These are phyloP conservation scores for Sthenelais limicola DNA, from an alignment of 2,888 invertebrate genomes.

Conservation along the genomic window DNA sequence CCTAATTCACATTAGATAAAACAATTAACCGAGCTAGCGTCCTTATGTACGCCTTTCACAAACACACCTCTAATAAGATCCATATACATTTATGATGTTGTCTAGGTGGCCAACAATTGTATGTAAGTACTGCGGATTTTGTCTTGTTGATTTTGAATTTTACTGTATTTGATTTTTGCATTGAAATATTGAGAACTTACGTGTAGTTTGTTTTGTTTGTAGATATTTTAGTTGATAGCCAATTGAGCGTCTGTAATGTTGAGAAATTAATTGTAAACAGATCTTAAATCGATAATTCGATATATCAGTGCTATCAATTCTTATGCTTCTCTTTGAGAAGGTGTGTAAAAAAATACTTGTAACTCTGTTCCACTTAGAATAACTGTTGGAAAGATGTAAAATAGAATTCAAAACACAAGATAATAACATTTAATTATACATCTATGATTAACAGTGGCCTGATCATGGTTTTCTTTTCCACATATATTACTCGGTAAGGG, in stretches of 20 bases:
- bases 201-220: slow-evolving; percentile 39
- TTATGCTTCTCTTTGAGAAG: too few species aligned
- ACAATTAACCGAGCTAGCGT: too few species aligned
- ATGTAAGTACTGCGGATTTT: slow-evolving; percentile 36
- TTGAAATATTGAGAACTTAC: slow-evolving; percentile 35
- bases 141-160: slow-evolving; percentile 40
- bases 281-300: neutral
- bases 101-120: slow-evolving; percentile 26
- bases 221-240: slow-evolving; percentile 37
- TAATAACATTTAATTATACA: too few species aligned
- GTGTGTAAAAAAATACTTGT: too few species aligned
- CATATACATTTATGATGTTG: slow-evolving; percentile 35
- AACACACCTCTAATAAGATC: slow-evolving; percentile 26
- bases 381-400: too few species aligned
- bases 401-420: too few species aligned
- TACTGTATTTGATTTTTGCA: slow-evolving; percentile 36
- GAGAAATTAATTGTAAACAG: slow-evolving; percentile 1
- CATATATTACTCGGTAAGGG: too few species aligned
- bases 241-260: slow-evolving; percentile 30
- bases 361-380: too few species aligned
- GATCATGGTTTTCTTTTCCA: too few species aligned
- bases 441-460: too few species aligned
- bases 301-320: too few species aligned
- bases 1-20: neutral
- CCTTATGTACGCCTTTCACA: too few species aligned